Conservation (phyloP, 2,113 vertebrate genomes). For the Penelope pileata region DNA sequence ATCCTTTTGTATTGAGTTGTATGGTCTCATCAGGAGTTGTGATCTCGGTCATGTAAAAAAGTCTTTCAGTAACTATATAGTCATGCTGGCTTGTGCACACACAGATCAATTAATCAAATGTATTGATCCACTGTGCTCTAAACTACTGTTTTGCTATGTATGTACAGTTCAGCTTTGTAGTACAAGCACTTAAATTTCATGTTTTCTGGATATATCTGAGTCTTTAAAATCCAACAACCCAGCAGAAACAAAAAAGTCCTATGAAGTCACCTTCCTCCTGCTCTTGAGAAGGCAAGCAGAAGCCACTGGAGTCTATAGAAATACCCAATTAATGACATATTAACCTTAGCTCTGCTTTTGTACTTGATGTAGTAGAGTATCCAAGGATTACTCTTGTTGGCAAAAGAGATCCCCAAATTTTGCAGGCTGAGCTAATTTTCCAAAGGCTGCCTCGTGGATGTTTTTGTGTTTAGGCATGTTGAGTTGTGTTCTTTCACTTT, state of each 20-base stretch:
- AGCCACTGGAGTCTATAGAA: neutral
- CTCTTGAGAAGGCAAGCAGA: neutral
- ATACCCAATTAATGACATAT: neutral
- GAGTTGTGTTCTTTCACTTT: neutral
- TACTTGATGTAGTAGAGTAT: neutral
- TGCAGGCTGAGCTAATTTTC: rapidly evolving
- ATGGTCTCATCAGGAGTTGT: neutral
- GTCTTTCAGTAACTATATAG: neutral
- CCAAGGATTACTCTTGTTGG: neutral
- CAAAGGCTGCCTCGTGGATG: neutral
- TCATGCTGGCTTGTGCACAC: neutral
- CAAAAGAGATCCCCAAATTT: neutral
- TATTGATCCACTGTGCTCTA: neutral
- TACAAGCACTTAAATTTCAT: neutral
- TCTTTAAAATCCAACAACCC: neutral
- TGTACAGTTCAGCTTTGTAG: neutral
- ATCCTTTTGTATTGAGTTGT: neutral
- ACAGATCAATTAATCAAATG: neutral
- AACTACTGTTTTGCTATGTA: rapidly evolving
- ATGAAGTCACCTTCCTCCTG: neutral
- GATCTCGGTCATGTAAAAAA: neutral
- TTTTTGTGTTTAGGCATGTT: neutral
- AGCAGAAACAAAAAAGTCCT: neutral
- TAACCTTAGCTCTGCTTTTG: neutral
- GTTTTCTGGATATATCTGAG: rapidly evolving